Conservation (phyloP, 2,797 vertebrate genomes). For the Anguilla obscura region DNA sequence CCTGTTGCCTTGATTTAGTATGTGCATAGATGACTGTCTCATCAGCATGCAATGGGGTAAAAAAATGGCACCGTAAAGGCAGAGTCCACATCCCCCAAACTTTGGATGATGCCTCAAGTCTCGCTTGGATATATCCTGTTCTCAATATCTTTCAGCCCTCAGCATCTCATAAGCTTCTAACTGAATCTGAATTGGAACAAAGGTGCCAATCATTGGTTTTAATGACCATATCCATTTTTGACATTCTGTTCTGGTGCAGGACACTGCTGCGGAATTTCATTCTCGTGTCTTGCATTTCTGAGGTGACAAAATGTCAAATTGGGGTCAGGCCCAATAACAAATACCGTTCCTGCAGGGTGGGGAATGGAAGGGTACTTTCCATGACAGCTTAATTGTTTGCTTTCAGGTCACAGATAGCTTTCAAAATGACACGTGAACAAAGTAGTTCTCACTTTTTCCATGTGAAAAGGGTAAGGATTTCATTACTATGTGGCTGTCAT, state of each 20-base stretch:
- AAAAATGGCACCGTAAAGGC: not conserved
- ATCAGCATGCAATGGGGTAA: not conserved
- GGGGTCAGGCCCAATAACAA: conserved; percentile 12
- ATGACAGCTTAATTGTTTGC: conserved; percentile 18
- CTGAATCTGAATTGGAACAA: not conserved
- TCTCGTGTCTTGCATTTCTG: not conserved
- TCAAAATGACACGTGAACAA: conserved; percentile 4
- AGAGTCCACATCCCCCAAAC: not conserved
- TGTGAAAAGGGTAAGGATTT: conserved; percentile 13
- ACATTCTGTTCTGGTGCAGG: not conserved
- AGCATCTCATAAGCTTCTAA: not conserved
- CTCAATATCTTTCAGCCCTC: not conserved
- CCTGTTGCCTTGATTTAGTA: no score
- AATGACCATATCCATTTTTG: conserved; percentile 8
- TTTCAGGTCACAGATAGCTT: conserved; percentile 12
- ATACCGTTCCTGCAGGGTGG: not conserved
- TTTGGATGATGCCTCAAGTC: not conserved
- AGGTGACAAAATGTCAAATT: not conserved
- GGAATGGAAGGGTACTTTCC: not conserved
- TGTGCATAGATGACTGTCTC: no score
- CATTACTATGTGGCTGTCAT: conserved; percentile 12
- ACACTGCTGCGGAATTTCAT: not conserved
- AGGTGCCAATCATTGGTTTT: conserved; percentile 1
- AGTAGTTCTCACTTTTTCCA: conserved; percentile 9
- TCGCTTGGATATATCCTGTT: not conserved